Conservation (phyloP, 2,113 vertebrate species). For the Zapornia atra region DNA sequence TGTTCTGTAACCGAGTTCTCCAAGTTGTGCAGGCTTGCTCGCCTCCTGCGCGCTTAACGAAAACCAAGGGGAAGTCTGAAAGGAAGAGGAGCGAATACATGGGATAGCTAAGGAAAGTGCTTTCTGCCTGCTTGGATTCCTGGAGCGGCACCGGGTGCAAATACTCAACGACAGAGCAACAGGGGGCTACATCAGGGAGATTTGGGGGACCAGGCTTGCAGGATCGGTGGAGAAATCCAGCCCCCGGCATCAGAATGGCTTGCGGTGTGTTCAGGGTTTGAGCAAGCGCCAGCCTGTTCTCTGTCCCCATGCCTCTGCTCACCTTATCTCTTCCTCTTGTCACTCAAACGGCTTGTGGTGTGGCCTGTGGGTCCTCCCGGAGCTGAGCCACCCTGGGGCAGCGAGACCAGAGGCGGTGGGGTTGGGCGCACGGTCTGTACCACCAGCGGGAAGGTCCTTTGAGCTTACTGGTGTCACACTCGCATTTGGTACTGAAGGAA, state of each 20-base stretch:
- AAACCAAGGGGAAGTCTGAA: neutral
- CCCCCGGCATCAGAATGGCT: fast-evolving
- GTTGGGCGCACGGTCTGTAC: fast-evolving
- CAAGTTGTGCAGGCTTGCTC: neutral
- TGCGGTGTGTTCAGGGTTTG: fast-evolving
- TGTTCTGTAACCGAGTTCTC: fast-evolving
- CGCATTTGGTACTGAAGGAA: neutral
- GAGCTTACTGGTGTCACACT: neutral
- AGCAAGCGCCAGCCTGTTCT: neutral
- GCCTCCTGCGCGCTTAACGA: neutral
- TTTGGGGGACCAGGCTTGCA: fast-evolving
- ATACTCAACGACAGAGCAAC: fast-evolving
- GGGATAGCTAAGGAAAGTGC: neutral
- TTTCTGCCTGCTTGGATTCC: neutral
- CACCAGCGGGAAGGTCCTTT: neutral
- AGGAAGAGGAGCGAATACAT: neutral
- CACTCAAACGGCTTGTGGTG: neutral
- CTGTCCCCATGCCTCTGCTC: neutral
- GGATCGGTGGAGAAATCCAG: neutral
- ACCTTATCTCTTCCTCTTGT: neutral
- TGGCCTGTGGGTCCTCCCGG: neutral
- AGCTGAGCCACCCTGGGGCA: neutral
- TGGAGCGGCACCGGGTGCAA: neutral
- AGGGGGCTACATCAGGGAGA: fast-evolving
- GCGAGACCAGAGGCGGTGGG: fast-evolving